These are phyloP conservation scores for Anser brachyrhynchus DNA, from an alignment of 2,113 vertebrate species.

Conservation along the genomic window DNA sequence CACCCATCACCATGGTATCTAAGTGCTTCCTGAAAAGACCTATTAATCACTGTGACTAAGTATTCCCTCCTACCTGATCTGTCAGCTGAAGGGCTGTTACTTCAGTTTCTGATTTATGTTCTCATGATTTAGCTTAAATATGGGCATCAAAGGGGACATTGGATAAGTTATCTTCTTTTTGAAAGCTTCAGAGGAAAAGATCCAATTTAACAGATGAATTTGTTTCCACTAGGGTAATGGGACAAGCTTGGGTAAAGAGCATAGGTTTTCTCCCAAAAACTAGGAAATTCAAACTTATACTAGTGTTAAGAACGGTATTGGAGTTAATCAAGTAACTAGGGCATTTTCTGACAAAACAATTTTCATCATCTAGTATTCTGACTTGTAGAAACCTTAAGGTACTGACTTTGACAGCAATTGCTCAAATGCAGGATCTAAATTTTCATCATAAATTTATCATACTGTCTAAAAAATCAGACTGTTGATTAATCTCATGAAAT, in stretches of 20 bases:
- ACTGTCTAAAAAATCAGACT: not conserved
- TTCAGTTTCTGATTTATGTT: constrained; percentile 31
- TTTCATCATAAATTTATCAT: fast-evolving
- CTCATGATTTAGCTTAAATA: constrained; percentile 41
- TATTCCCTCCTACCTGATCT: constrained; percentile 27
- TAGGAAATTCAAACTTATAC: not conserved
- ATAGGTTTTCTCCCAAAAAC: not conserved
- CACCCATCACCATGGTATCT: constrained; percentile 59
- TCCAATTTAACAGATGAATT: not conserved
- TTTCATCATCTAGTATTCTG: not conserved
- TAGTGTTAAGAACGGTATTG: not conserved
- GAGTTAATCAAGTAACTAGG: not conserved
- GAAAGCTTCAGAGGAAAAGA: not conserved
- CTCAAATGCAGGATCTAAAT: not conserved
- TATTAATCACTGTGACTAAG: constrained; percentile 58
- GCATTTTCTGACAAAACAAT: not conserved
- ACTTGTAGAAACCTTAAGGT: not conserved
- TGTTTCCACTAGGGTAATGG: not conserved
- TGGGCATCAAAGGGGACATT: not conserved
- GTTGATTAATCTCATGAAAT: not conserved
- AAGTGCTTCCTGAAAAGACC: constrained; percentile 59
- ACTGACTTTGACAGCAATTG: not conserved
- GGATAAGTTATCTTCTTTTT: not conserved
- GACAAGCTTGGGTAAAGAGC: not conserved
- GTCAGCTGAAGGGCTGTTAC: not conserved